Conservation (phyloP, 2,113 vertebrate species). For the Coturnix japonica region DNA sequence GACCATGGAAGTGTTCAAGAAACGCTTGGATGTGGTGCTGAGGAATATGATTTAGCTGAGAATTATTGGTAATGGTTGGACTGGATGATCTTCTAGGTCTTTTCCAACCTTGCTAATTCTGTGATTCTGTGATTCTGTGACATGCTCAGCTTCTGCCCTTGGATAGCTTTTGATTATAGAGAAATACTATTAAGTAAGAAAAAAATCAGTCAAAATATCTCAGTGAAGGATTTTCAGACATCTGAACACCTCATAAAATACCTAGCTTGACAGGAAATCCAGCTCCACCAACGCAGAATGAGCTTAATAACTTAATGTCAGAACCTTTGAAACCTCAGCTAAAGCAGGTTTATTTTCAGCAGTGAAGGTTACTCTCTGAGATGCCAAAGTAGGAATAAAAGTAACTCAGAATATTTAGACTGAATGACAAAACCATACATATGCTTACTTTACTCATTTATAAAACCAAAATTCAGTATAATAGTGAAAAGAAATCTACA, state of each 20-base stretch:
- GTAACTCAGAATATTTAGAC: neutral
- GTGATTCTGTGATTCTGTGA: too few species aligned
- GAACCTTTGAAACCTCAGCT: neutral
- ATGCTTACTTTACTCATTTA: neutral
- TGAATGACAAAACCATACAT: neutral
- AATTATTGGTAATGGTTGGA: too few species aligned
- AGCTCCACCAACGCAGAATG: neutral
- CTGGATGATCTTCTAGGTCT: too few species aligned
- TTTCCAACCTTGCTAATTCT: too few species aligned
- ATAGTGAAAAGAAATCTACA: neutral
- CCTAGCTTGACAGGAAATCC: neutral
- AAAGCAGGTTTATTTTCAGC: neutral
- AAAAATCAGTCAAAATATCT: neutral
- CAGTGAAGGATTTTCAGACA: neutral
- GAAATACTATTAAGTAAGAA: neutral
- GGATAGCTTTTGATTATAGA: neutral
- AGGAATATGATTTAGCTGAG: too few species aligned
- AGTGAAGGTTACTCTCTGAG: neutral
- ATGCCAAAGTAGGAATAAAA: conserved; percentile 21
- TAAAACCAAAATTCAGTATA: neutral
- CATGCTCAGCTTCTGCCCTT: neutral
- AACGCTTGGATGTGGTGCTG: too few species aligned
- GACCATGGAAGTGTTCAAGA: too few species aligned
- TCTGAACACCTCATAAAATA: conserved; percentile 7
- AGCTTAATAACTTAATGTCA: neutral